Conservation (phyloP, 1,140 invertebrate genomes). For the Eulimnadia texana region DNA sequence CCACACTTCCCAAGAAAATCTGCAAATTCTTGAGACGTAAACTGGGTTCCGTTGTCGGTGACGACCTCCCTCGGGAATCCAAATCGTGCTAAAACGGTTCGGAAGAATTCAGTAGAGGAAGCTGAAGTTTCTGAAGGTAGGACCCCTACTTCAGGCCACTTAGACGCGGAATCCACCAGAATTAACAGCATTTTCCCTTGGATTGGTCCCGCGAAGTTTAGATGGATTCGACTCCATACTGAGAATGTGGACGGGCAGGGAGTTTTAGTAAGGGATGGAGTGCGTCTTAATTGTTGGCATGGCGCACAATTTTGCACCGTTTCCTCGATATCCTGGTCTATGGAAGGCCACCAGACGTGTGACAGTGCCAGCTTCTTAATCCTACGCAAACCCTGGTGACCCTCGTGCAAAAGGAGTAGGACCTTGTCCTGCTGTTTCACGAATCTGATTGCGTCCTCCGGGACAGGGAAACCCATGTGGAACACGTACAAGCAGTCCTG, state of each 20-base stretch:
- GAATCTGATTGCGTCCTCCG: no score
- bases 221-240: slow-evolving; percentile 34
- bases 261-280: slow-evolving; percentile 24
- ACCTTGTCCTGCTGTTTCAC: slow-evolving; percentile 23
- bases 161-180: slow-evolving; percentile 30
- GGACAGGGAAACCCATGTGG: no score
- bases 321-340: slow-evolving; percentile 33
- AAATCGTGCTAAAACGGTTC: slow-evolving; percentile 26
- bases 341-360: slow-evolving; percentile 37
- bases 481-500: no score
- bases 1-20: slow-evolving; percentile 28
- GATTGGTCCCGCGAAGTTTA: slow-evolving; percentile 34
- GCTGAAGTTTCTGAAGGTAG: slow-evolving; percentile 18
- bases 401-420: slow-evolving; percentile 30
- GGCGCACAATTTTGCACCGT: slow-evolving; percentile 16
- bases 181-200: slow-evolving; percentile 28
- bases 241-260: slow-evolving; percentile 23
- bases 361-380: slow-evolving; percentile 38
- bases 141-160: slow-evolving; percentile 29
- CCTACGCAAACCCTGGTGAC: slow-evolving; percentile 34
- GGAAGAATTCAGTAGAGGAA: slow-evolving; percentile 21
- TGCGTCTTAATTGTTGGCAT: slow-evolving; percentile 24
- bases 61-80: slow-evolving; percentile 30
- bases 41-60: slow-evolving; percentile 31
- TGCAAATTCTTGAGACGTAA: slow-evolving; percentile 29